Evolutionary conservation across 2,888 invertebrate species (phyloP).

Genomic region (Pollenia labialis): DNA sequence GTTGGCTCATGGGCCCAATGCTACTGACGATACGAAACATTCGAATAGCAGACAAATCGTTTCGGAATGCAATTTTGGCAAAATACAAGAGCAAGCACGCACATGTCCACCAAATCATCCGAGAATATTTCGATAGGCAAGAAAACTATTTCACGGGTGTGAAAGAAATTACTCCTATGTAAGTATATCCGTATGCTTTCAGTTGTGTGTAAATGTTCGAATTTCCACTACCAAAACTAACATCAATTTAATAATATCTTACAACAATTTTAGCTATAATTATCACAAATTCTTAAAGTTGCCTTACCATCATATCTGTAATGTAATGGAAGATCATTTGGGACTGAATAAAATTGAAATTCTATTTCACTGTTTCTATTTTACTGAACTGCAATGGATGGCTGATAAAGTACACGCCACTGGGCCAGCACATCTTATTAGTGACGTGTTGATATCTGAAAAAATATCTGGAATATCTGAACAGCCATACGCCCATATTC

Average conservation of each 20-base stretch:
- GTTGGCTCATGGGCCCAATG: conserved; percentile 84
- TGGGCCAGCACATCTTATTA: conserved; percentile 90
- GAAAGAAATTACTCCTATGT: conserved; percentile 75
- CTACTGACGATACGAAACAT: conserved; percentile 82
- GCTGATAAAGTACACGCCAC: conserved; percentile 92
- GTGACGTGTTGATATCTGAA: conserved; percentile 88
- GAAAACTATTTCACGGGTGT: conserved; percentile 77
- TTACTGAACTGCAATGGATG: conserved; percentile 91
- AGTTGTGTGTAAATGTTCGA: neutral
- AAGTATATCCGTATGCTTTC: conserved; percentile 62
- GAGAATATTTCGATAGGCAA: conserved; percentile 81
- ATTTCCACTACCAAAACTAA: neutral
- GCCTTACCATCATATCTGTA: conserved; percentile 89
- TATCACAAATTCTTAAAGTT: conserved; percentile 92
- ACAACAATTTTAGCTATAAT: conserved; percentile 87
- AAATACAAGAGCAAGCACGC: conserved; percentile 81
- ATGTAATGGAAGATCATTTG: conserved; percentile 80
- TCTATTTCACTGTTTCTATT: conserved; percentile 88
- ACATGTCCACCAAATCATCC: conserved; percentile 81
- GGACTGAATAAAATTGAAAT: conserved; percentile 84
- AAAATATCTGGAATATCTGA: conserved; percentile 76
- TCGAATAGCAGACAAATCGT: conserved; percentile 82
- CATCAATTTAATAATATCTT: neutral
- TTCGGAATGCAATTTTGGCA: conserved; percentile 80
- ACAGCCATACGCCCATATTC: conserved; percentile 84